Percentiles rank a stretch among this genome's conserved stretches.
Evolutionary conservation across 2,797 vertebrate species (phyloP).

Genomic region (Crocodylus rhombifer): DNA sequence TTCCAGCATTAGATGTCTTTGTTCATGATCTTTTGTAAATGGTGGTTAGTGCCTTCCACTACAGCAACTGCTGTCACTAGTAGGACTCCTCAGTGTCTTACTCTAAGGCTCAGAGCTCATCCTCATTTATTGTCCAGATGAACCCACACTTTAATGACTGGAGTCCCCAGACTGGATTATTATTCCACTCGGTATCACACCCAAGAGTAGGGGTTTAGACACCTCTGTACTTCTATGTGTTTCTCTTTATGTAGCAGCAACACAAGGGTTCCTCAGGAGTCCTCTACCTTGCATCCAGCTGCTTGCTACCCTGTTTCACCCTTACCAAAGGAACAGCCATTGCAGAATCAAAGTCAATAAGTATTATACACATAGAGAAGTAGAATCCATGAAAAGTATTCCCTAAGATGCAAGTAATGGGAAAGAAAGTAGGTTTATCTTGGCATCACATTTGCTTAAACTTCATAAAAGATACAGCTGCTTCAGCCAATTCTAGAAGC

Average conservation of each 20-base stretch:
- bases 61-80: neutral
- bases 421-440: neutral
- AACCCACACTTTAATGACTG: neutral
- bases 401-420: neutral
- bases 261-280: neutral
- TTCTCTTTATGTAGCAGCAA: neutral
- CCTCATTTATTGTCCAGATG: neutral
- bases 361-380: neutral
- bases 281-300: neutral
- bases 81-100: neutral
- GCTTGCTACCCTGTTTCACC: neutral
- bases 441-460: rapidly evolving
- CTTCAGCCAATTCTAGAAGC: neutral
- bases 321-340: neutral
- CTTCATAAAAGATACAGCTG: neutral
- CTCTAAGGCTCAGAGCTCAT: neutral
- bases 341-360: neutral
- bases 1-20: neutral
- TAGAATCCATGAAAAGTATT: neutral
- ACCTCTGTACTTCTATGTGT: rapidly evolving
- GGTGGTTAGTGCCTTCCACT: neutral
- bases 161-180: neutral
- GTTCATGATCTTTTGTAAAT: neutral
- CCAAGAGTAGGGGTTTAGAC: neutral
- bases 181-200: neutral